Conservation (phyloP, 1,140 invertebrate genomes). For the Orius laevigatus region DNA sequence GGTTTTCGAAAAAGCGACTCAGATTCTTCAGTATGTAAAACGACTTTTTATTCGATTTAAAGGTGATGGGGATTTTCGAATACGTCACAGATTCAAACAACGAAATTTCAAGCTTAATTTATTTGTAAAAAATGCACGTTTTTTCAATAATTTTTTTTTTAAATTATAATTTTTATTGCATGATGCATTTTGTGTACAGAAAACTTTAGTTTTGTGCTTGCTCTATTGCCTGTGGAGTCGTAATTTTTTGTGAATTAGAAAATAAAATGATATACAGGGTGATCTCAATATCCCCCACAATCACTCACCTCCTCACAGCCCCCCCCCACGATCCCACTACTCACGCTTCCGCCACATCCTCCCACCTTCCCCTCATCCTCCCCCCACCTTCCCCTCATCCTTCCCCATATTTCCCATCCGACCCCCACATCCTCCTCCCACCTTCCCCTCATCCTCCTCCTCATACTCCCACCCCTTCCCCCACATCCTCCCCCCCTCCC, state of each 20-base stretch:
- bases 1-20: conserved; percentile 63
- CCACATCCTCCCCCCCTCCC: no score
- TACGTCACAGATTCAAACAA: background rate
- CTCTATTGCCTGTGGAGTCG: background rate
- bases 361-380: no score
- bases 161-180: background rate
- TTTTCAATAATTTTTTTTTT: background rate
- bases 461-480: no score
- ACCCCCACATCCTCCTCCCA: no score
- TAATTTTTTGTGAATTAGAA: background rate
- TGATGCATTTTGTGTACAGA: conserved; percentile 2
- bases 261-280: no score
- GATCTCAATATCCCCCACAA: no score
- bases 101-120: background rate
- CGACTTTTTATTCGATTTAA: background rate
- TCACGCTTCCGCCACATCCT: no score
- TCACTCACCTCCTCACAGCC: no score
- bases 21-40: conserved; percentile 65
- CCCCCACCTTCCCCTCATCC: no score
- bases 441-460: no score
- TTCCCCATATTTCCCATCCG: no score
- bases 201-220: background rate
- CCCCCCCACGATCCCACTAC: no score
- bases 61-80: background rate
- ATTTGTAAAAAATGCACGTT: background rate